Conservation (phyloP, 2,888 invertebrate genomes). For the Escarpia spicata region DNA sequence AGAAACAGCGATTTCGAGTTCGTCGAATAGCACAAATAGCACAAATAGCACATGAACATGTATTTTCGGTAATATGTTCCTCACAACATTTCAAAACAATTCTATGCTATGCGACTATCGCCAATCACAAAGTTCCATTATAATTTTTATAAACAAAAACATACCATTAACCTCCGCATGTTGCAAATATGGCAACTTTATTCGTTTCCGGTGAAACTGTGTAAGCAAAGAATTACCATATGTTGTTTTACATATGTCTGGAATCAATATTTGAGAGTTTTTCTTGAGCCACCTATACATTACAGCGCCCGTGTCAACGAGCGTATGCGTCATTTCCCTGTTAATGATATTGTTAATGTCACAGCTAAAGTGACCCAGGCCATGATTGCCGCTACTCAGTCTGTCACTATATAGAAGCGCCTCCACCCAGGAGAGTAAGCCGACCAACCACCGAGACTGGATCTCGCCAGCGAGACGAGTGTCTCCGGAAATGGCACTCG, state of each 20-base stretch:
- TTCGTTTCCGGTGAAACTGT: not conserved
- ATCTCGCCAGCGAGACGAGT: not conserved
- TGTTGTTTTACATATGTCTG: not conserved
- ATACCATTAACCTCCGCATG: not conserved
- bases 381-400: not conserved
- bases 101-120: not conserved
- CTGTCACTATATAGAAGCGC: not conserved
- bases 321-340: not conserved
- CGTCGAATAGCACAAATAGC: not conserved
- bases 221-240: not conserved
- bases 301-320: not conserved
- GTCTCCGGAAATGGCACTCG: not conserved
- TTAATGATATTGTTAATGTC: conserved; percentile 10
- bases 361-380: not conserved
- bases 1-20: not conserved
- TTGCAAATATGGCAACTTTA: not conserved
- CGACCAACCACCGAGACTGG: not conserved
- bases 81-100: not conserved
- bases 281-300: not conserved
- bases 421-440: not conserved
- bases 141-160: not conserved
- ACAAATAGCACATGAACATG: not conserved
- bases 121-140: not conserved
- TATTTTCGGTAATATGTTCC: not conserved
- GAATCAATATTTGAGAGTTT: not conserved